Evolutionary conservation across 2,797 vertebrate genomes (phyloP).

Genomic region (Trachurus trachurus): DNA sequence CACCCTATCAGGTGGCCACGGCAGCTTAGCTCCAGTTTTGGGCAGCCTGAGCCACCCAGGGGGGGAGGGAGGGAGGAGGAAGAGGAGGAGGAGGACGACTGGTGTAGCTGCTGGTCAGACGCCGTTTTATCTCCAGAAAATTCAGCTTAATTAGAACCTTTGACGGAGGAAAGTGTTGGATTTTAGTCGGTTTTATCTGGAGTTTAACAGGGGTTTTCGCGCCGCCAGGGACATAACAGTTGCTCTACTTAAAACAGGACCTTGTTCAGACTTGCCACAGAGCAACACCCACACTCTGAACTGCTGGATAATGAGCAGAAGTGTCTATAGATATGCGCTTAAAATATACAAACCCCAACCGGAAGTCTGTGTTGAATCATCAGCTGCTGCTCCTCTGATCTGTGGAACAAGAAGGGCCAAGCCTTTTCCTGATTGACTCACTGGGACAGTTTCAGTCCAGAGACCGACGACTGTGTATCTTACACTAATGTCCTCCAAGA

Average conservation of each 20-base stretch:
- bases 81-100: not conserved
- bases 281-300: slow-evolving; percentile 29
- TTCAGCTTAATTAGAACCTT: not conserved
- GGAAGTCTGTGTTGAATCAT: slow-evolving; percentile 28
- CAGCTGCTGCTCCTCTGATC: slow-evolving; percentile 9
- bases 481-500: not conserved
- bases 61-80: not conserved
- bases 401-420: not conserved
- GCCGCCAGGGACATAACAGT: slow-evolving; percentile 1
- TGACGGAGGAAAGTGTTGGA: not conserved
- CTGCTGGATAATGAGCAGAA: slow-evolving; percentile 39
- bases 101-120: slow-evolving; percentile 7
- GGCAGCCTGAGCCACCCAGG: not conserved
- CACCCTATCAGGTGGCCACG: slow-evolving; percentile 34
- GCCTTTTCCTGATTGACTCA: slow-evolving; percentile 32
- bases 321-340: slow-evolving; percentile 24
- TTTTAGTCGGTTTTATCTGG: slow-evolving; percentile 3
- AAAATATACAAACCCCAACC: slow-evolving; percentile 4
- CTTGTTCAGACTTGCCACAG: slow-evolving; percentile 27
- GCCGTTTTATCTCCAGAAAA: slow-evolving; percentile 9
- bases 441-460: not conserved
- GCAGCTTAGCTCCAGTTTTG: slow-evolving; percentile 17
- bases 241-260: slow-evolving; percentile 22
- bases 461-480: not conserved
- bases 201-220: not conserved